Evolutionary conservation across 2,797 vertebrate species (phyloP).

Genomic region (Prionace glauca): DNA sequence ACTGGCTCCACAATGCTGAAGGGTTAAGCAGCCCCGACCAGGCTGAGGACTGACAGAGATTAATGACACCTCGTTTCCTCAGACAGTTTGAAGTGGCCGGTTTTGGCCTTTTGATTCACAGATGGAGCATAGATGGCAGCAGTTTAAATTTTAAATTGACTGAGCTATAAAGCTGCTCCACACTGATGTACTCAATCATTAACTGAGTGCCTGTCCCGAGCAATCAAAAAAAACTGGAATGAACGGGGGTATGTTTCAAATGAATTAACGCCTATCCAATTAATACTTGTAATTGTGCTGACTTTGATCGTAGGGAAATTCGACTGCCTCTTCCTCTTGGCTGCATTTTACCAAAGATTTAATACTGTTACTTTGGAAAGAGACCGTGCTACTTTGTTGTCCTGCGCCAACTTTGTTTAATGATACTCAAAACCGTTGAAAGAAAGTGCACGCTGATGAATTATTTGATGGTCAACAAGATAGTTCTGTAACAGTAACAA

Average conservation of each 20-base stretch:
- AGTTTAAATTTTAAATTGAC: conserved; percentile 57
- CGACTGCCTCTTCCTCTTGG: conserved; percentile 15
- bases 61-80: conserved; percentile 44
- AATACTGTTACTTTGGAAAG: conserved; percentile 29
- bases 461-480: conserved; percentile 30
- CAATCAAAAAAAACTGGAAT: conserved; percentile 48
- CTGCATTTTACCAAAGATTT: conserved; percentile 35
- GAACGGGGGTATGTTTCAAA: conserved; percentile 49
- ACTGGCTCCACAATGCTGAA: conserved; percentile 26
- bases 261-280: conserved; percentile 58
- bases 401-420: conserved; percentile 29
- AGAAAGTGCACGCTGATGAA: neutral
- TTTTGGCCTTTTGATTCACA: conserved; percentile 48
- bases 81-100: conserved; percentile 50
- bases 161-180: conserved; percentile 52
- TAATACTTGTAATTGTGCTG: conserved; percentile 49
- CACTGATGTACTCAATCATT: conserved; percentile 54
- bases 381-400: neutral
- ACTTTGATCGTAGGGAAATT: conserved; percentile 46
- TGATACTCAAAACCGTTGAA: neutral
- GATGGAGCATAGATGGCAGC: conserved; percentile 47
- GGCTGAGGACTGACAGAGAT: conserved; percentile 23
- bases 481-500: neutral
- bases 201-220: conserved; percentile 50
- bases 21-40: conserved; percentile 11